Evolutionary conservation across 2,888 invertebrate genomes (phyloP), one percentile per base, ranked within the genome.

Genomic region (Tetramorium bicarinatum): DNA sequence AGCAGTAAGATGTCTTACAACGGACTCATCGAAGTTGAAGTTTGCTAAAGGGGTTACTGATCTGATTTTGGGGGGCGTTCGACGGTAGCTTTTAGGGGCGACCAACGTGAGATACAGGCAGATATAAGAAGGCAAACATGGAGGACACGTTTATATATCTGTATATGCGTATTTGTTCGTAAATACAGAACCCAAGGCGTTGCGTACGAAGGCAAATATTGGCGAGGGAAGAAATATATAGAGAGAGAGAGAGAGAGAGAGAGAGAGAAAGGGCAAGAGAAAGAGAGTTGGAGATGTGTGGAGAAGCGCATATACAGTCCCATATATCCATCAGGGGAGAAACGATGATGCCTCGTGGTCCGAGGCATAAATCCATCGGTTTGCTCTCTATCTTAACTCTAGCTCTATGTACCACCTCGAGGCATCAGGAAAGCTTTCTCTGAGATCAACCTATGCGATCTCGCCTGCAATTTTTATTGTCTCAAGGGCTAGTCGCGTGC

Each of bases 81-180:
- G 59, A 67, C 54, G 59, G 83, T 52, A 44, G 80, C 71, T 75
- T 88, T 84, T 83, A 75, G 80, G 69, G 81, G 74, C 72, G 72
- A 21, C 69, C 84, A 83, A 66, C 49, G 85, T 71, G 71, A 90
- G 88, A 90, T 89, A 90, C 86, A 87, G 87, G 77, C 86, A 91
- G 92, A 94, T 93, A 93, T 94, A 93, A 93, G 93, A 94, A 93
- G 92, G 93, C 91, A 93, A 94, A 94, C 93, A 94, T 85, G 87
- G 82, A 83, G 67, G 87, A 92, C 88, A 86, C 80, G 85, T 85
- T 88, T 91, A 91, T 87, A 87, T 83, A 90, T 88, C 89, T 86
- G 86, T 90, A 92, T 91, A 89, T 90, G 91, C 89, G 89, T 94
- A 93, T 94, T 93, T 93, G 93, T 92, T 89, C 89, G 93, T 93